Evolutionary conservation across 2,888 invertebrate genomes (phyloP), one percentile per base, ranked within the genome.

Genomic region (Polietes domitor): DNA sequence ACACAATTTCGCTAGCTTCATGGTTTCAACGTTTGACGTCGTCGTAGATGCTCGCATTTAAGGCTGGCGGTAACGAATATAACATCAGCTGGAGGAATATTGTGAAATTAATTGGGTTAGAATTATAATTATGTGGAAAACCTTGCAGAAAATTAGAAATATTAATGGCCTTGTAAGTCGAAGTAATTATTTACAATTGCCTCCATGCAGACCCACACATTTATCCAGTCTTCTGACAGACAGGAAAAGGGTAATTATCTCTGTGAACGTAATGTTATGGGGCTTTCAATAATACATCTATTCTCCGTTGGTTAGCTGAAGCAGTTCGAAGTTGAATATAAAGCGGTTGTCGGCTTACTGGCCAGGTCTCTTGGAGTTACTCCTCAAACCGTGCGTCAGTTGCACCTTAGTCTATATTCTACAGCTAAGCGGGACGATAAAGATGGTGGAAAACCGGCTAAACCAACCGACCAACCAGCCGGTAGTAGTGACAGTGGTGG

Each of bases 271-370:
- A 1, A 15, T 63, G 7, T 10, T 10, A 15, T 26, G 21, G 17
- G n/a, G 15, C 1, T 55, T 21, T 24, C 24, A n/a, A 43, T 47
- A 47, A 63, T n/a, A 21, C 6, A 55, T 21, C 4, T 15, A 28
- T 10, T 73, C 19, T 3, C 41, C 24, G 26, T 76, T 15, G 32
- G 28, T 78, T 12, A 91, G 91, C 71, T 89, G 21, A 88, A 87
- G 79, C 88, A 86, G 55, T 87, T 90, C 72, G 87, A 89, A 77
- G 68, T 85, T 37, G 92, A 92, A 87, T 92, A 91, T 78, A 91
- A 89, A 70, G 90, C 92, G 5, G 88, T 90, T 70, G 87, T 92
- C 0, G 87, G 87, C 19, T 85, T 91, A 10, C 82, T 91, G 71
- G 88, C 89, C 15, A 88, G 90, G 50, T 92, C 92, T n/a, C 85